These are phyloP conservation scores for Cyaniris semiargus DNA, from an alignment of 2,888 invertebrate genomes.

Conservation along the genomic window DNA sequence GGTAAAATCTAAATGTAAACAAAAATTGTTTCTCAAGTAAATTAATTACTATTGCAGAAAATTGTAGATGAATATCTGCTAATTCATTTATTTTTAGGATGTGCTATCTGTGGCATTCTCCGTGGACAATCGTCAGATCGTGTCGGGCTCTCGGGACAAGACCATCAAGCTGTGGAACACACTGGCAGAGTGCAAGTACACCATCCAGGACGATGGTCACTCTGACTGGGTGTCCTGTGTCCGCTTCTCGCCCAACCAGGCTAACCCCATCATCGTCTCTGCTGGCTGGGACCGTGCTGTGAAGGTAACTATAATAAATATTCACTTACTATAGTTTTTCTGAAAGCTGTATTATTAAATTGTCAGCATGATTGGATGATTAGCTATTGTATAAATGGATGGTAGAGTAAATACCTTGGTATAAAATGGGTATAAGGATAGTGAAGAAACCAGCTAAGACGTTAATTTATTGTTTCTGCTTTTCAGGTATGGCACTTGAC, in stretches of 20 bases:
- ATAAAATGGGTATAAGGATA: no score
- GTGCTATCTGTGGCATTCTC: slow-evolving; percentile 99
- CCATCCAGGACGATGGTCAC: slow-evolving; percentile 90
- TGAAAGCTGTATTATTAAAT: no score
- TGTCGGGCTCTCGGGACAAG: slow-evolving; percentile 98
- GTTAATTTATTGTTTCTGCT: neutral
- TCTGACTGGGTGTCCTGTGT: slow-evolving; percentile 30
- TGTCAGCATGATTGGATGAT: no score
- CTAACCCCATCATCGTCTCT: slow-evolving; percentile 29
- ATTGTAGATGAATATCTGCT: neutral
- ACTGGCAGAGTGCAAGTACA: slow-evolving; percentile 99
- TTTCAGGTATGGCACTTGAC: slow-evolving; percentile 97
- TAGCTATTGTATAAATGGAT: no score
- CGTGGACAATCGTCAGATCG: slow-evolving; percentile 99
- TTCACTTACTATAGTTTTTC: neutral
- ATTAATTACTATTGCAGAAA: neutral
- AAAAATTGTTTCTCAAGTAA: neutral
- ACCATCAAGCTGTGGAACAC: slow-evolving; percentile 99
- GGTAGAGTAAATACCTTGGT: no score
- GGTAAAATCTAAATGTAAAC: neutral
- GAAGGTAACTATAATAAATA: slow-evolving; percentile 15
- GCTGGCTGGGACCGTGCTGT: slow-evolving; percentile 31
- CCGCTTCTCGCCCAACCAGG: slow-evolving; percentile 26
- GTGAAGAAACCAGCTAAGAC: neutral
- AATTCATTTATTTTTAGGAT: slow-evolving; percentile 82